phyloP scores from a whole-genome alignment of 2,797 vertebrate species.

The Myotis planiceps region DNA sequence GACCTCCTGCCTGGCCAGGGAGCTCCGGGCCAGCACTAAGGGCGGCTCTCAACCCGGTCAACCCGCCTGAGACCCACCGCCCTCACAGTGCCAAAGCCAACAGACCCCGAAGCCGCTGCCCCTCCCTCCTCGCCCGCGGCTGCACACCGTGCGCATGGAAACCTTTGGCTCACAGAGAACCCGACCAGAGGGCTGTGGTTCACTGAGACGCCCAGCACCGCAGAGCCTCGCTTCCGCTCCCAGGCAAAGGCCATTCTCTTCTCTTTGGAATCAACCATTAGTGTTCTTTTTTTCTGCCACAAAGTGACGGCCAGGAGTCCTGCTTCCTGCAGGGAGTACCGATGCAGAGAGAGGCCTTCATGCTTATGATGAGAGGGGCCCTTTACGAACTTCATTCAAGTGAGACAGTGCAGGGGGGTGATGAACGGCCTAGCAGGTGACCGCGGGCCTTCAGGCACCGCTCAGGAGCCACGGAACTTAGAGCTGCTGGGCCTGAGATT shows the following conservation, averaged over 20 bases:
- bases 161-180: background rate
- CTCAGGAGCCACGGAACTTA: rapidly evolving
- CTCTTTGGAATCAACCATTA: too few relatives aligned
- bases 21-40: background rate
- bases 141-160: background rate
- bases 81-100: background rate
- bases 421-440: background rate
- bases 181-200: background rate
- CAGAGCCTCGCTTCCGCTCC: rapidly evolving
- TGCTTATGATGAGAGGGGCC: rapidly evolving
- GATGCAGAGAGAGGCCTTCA: rapidly evolving
- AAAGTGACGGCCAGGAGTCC: rapidly evolving
- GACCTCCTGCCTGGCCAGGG: background rate
- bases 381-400: too few relatives aligned
- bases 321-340: background rate
- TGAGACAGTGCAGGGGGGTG: too few relatives aligned
- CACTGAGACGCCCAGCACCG: rapidly evolving
- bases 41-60: background rate
- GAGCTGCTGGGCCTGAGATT: rapidly evolving
- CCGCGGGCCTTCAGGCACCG: rapidly evolving
- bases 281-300: background rate
- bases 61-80: rapidly evolving
- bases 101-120: background rate
- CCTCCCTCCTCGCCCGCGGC: rapidly evolving
- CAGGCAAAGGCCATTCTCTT: background rate